Percentiles rank a stretch among this genome's conserved stretches.
These are phyloP conservation scores for Camelus bactrianus DNA, from an alignment of 2,113 vertebrate species.

Conservation along the genomic window DNA sequence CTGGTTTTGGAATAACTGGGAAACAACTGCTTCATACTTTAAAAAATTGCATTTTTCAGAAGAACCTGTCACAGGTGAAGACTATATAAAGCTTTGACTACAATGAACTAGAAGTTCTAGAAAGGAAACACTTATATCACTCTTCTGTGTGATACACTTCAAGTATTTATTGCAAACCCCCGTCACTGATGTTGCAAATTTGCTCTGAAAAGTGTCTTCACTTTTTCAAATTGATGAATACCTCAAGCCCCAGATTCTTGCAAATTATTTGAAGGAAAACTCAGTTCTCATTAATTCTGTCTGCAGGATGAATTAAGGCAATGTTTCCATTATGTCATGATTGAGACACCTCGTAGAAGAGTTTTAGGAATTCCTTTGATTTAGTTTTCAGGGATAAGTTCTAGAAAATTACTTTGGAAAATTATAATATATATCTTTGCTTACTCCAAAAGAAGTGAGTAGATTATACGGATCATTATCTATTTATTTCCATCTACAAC, in stretches of 20 bases:
- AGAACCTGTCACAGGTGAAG: neutral
- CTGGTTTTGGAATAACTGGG: neutral
- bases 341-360: neutral
- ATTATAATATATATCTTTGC: neutral
- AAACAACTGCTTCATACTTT: neutral
- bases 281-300: constrained; percentile 24
- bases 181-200: constrained; percentile 24
- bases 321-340: neutral
- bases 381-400: neutral
- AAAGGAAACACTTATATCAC: neutral
- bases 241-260: neutral
- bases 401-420: neutral
- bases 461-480: neutral
- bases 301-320: neutral
- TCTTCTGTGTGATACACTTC: neutral
- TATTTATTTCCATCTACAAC: neutral
- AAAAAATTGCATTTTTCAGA: neutral
- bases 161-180: neutral
- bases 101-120: neutral
- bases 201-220: neutral
- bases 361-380: neutral
- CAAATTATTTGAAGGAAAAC: constrained; percentile 50
- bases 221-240: constrained; percentile 52
- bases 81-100: neutral
- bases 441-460: neutral